These are phyloP conservation scores for Drosophila histrio DNA, from an alignment of 2,888 invertebrate genomes.

Conservation along the genomic window DNA sequence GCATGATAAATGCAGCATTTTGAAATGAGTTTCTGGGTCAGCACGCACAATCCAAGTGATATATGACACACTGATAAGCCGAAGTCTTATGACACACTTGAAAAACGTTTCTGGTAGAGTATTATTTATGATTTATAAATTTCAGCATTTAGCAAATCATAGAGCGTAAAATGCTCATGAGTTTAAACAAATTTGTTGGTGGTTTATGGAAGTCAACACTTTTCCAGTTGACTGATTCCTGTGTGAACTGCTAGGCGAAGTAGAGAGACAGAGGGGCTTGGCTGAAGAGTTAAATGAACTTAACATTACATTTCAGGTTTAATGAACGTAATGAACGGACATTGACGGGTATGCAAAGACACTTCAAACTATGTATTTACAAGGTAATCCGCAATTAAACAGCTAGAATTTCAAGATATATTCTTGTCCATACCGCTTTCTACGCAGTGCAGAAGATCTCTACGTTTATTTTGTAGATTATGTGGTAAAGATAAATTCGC, in stretches of 20 bases:
- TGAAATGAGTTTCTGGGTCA: constrained; percentile 66
- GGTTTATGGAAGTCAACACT: constrained; percentile 70
- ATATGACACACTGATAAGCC: constrained; percentile 54
- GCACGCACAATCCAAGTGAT: constrained; percentile 62
- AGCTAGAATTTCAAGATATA: constrained; percentile 48
- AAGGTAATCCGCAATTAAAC: constrained; percentile 41
- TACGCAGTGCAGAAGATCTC: constrained; percentile 50
- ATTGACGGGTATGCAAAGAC: constrained; percentile 35
- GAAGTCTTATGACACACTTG: constrained; percentile 36
- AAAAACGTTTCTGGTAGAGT: constrained; percentile 1
- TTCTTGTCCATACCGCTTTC: constrained; percentile 54
- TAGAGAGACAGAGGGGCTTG: background rate
- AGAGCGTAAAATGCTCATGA: constrained; percentile 69
- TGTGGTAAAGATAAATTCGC: constrained; percentile 50
- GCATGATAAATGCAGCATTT: constrained; percentile 32
- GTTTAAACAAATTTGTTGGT: constrained; percentile 52
- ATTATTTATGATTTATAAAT: constrained; percentile 67
- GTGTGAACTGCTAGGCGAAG: constrained; percentile 57
- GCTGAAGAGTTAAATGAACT: constrained; percentile 55
- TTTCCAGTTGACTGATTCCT: constrained; percentile 66
- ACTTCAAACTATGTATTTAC: background rate
- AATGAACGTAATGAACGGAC: constrained; percentile 38
- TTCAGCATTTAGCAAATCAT: constrained; percentile 61
- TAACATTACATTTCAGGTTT: constrained; percentile 34
- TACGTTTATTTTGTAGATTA: constrained; percentile 38